phyloP scores from a whole-genome alignment of 2,888 invertebrate species.

The Agrilus cyanescens region DNA sequence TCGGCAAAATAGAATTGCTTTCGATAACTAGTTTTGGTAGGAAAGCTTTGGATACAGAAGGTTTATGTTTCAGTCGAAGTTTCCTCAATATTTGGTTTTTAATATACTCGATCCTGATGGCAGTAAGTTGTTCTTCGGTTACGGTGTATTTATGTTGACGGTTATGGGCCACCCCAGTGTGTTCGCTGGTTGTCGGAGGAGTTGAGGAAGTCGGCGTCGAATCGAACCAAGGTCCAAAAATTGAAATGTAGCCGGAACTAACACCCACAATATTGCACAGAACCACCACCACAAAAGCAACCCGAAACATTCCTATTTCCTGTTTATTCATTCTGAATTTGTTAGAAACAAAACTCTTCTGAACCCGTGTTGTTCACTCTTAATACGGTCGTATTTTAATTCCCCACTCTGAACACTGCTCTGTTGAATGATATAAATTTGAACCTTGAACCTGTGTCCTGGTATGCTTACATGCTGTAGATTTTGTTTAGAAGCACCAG shows the following conservation, averaged over 20 bases:
- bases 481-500: too few relatives aligned
- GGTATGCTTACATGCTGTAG: too few relatives aligned
- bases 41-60: constrained; percentile 49
- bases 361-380: constrained; percentile 29
- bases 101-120: constrained; percentile 65
- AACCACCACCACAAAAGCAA: constrained; percentile 19
- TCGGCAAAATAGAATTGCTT: constrained; percentile 49
- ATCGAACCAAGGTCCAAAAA: constrained; percentile 25
- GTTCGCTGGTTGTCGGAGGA: constrained; percentile 2
- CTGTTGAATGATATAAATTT: constrained; percentile 33
- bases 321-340: constrained; percentile 11
- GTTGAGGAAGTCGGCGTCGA: constrained; percentile 9
- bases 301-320: constrained; percentile 11
- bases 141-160: constrained; percentile 18
- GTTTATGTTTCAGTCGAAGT: constrained; percentile 62
- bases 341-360: constrained; percentile 13
- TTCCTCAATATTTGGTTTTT: constrained; percentile 78
- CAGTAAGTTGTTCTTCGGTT: constrained; percentile 49
- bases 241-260: constrained; percentile 11
- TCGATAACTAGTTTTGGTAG: constrained; percentile 67
- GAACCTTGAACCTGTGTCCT: constrained; percentile 37
- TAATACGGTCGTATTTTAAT: constrained; percentile 30
- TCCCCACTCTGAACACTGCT: constrained; percentile 36
- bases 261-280: constrained; percentile 3
- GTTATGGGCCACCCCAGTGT: constrained; percentile 18